Base-by-base conservation (phyloP, 2,888 invertebrate species). In the Dinocampus coccinellae region DNA sequence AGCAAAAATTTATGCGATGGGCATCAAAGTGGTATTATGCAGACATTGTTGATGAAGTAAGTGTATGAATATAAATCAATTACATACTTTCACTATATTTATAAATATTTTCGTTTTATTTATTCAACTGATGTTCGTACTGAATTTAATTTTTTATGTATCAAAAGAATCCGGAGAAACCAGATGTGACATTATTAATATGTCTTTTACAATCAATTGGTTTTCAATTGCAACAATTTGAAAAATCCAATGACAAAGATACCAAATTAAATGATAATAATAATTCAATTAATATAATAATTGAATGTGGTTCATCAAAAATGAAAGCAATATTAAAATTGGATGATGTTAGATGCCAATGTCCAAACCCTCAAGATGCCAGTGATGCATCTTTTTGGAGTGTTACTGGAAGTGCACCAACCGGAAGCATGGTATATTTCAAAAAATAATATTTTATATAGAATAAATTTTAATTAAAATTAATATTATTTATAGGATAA, bases 351-450 rank as follows among this genome's bases (percentile, higher is more conserved):
- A 76, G 70, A 13, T 85, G 86, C 65, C 79, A 78, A 16, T 86
- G 85, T 75, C 82, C 82, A 9, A 79, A 79, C 74, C 55, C 79
- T 6, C 79, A 80, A 55, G 80, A 79, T 26, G 73, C 80, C 4
- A 80, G 81, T 34, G 80, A 81, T 20, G 82, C 81, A 13, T 82
- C 84, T 0, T 81, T 85, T 61, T 85, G 85, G 86, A 84, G 82
- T 61, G 77, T 85, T 29, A 82, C 78, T 34, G 85, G 85, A 16
- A 83, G 77, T 3, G 84, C 77, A 16, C 83, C 81, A 7, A 70
- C 60, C 16, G 72, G 73, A 11, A 80, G 79, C 67, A 73, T 72
- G 62, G 82, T 82, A 77, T 68, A 26, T 29, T 34, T 61, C 42
- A 29, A 29, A n/a, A 29, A 29, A 29, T 29, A 29, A 29, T 4